Conservation (phyloP, 2,113 vertebrate species). For the Rhea americana region DNA sequence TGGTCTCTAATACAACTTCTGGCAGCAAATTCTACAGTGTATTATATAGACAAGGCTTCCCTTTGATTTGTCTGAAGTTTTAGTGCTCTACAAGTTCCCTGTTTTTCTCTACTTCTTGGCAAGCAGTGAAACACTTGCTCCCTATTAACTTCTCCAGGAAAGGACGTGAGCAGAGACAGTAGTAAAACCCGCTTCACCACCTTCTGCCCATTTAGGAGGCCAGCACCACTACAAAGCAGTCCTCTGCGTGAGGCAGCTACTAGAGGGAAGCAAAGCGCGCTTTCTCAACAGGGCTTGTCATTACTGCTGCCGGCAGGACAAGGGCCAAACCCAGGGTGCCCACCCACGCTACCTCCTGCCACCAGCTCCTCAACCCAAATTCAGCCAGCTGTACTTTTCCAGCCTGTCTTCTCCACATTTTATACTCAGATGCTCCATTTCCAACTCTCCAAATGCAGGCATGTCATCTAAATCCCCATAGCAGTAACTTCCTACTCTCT, state of each 20-base stretch:
- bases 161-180: not conserved
- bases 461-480: not conserved
- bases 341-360: not conserved
- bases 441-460: not conserved
- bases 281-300: not conserved
- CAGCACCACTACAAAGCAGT: not conserved
- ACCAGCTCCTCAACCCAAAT: not conserved
- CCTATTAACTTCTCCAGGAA: not conserved
- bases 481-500: not conserved
- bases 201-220: rapidly evolving
- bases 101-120: not conserved
- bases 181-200: not conserved
- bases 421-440: not conserved
- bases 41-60: not conserved
- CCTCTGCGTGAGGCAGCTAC: not conserved
- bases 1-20: not conserved
- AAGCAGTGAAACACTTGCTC: not conserved
- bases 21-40: not conserved
- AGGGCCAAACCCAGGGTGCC: not conserved
- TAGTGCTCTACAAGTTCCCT: not conserved
- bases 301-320: not conserved
- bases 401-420: not conserved
- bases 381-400: not conserved
- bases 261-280: rapidly evolving
- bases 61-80: not conserved